A percentile compares a stretch with the other conserved stretches of the same genome.
phyloP scores from a whole-genome alignment of 2,888 invertebrate species.

The Macroteleia sp. region DNA sequence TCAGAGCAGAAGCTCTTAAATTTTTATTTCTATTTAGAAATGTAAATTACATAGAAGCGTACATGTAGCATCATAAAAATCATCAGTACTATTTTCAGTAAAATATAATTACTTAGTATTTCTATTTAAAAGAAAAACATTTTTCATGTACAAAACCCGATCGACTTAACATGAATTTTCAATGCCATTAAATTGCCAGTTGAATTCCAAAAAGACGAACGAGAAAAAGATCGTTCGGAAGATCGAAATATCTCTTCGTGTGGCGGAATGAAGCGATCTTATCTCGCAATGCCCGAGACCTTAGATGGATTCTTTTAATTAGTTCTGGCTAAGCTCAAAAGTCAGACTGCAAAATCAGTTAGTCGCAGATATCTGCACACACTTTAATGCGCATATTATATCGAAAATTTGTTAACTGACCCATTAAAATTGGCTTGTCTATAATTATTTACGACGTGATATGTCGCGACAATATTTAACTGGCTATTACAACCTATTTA shows the following conservation, averaged over 20 bases:
- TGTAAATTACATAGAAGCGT: not conserved
- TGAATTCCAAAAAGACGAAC: slow-evolving; percentile 42
- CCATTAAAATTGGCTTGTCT: slow-evolving; percentile 59
- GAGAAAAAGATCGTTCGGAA: slow-evolving; percentile 52
- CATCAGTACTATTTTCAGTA: not conserved
- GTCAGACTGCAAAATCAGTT: slow-evolving; percentile 67
- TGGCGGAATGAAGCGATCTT: slow-evolving; percentile 67
- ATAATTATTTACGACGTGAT: slow-evolving; percentile 51
- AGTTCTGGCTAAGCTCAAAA: slow-evolving; percentile 74
- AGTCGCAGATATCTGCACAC: slow-evolving; percentile 52
- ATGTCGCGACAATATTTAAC: slow-evolving; percentile 35
- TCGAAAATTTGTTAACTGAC: slow-evolving; percentile 59
- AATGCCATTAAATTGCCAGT: slow-evolving; percentile 52
- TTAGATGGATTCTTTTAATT: slow-evolving; percentile 81
- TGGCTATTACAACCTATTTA: slow-evolving; percentile 55
- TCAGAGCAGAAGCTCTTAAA: slow-evolving; percentile 22
- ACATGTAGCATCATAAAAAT: not conserved
- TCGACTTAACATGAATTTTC: slow-evolving; percentile 56
- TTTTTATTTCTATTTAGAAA: slow-evolving; percentile 15
- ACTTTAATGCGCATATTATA: slow-evolving; percentile 56
- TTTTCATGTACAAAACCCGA: too few species aligned
- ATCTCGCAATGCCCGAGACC: slow-evolving; percentile 65
- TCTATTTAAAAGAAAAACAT: too few species aligned
- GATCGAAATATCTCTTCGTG: slow-evolving; percentile 61
- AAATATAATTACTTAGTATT: not conserved